Base-by-base conservation (phyloP, 2,888 invertebrate species). In the Pyrochroa serraticornis region DNA sequence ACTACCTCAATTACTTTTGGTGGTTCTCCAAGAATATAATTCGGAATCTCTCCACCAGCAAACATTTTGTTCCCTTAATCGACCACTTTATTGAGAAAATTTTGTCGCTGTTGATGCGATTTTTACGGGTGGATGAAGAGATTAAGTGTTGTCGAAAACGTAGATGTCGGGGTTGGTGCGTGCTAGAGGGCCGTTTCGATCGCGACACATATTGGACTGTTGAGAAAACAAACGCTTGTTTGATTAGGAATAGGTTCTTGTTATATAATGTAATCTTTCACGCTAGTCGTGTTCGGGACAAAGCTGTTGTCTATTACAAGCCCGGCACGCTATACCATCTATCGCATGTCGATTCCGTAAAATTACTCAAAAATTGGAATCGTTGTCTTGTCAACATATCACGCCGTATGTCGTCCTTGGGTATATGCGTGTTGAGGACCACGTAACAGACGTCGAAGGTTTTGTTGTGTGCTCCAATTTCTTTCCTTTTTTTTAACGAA, bases 311-410 rank as follows among this genome's bases (percentile, higher is more conserved):
- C 68, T 70, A 69, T 67, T 66, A 67, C 63, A 62, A 60, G 61
- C 60, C 57, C 47, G 59, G 60, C 70, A 68, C 70, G 70, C 70
- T 62, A 70, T 61, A 61, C 52, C 50, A 60, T 56, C 52, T 57
- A 67, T 66, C 62, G 68, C 69, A 68, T 71, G 69, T 68, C 67
- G 65, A 68, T 65, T 61, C 53, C 54, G 41, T 65, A 63, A 64
- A 68, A 71, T 65, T 63, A 62, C 64, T 62, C 62, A 63, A 67
- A 68, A 68, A 69, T 66, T 59, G 60, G 65, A 68, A 66, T 71
- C 68, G 74, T 72, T 76, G 71, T 74, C 74, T 74, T 77, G 77
- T 77, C 77, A 78, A 77, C 78, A 75, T 77, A 75, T 78, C 77
- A 76, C 67, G 67, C 77, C 76, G 71, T 76, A 75, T 77, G 77